Evolutionary conservation across 2,797 vertebrate species (phyloP).

Genomic region (Hafferia zeledoni): DNA sequence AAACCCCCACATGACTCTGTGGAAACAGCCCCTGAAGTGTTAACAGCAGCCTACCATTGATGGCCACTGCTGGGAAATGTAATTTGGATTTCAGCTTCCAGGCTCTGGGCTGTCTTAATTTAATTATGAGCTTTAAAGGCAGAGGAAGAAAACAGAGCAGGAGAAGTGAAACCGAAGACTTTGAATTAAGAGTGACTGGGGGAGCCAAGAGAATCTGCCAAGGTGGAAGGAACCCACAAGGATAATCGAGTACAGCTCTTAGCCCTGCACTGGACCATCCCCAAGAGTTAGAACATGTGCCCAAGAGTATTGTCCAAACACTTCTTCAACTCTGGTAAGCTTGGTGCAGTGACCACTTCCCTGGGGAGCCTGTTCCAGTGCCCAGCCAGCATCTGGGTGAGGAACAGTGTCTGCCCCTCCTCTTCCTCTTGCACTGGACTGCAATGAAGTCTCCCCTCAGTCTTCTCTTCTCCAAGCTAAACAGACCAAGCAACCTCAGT

Average conservation of each 20-base stretch:
- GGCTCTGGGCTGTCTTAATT: conserved; percentile 7
- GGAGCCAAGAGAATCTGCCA: background rate
- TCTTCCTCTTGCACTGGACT: background rate
- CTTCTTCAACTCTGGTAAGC: background rate
- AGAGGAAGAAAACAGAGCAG: background rate
- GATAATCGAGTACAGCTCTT: background rate
- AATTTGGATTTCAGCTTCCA: background rate
- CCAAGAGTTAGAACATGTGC: background rate
- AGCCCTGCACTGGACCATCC: background rate
- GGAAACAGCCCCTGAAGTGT: background rate
- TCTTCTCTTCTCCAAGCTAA: background rate
- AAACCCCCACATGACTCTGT: background rate
- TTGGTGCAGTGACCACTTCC: background rate
- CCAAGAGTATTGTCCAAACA: background rate
- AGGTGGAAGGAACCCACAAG: background rate
- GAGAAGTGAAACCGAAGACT: background rate
- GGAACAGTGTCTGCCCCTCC: background rate
- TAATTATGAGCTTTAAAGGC: conserved; percentile 32
- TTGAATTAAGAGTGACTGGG: background rate
- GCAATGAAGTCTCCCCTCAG: background rate
- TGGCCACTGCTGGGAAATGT: conserved; percentile 3
- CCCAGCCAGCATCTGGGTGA: background rate
- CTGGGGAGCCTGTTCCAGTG: background rate
- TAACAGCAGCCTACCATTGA: background rate
- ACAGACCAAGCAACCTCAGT: background rate